Percentiles rank a stretch among this genome's conserved stretches.
Conservation (phyloP, 2,797 vertebrate genomes). For the Cyprinella venusta region DNA sequence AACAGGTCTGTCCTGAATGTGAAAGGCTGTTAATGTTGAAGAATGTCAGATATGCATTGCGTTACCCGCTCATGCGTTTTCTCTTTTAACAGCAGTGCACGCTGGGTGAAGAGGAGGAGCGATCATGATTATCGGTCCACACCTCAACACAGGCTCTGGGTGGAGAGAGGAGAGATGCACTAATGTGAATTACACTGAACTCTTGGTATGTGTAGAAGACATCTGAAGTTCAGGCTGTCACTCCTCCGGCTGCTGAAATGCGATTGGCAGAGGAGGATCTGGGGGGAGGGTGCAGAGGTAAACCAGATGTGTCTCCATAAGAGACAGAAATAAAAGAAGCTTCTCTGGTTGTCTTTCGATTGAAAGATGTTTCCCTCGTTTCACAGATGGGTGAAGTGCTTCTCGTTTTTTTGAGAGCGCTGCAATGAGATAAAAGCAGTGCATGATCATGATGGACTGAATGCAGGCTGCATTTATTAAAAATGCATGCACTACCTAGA, state of each 20-base stretch:
- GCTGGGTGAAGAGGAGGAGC: conserved; percentile 75
- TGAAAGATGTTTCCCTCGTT: conserved; percentile 6
- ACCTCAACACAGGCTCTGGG: conserved; percentile 60
- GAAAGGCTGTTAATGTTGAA: conserved; percentile 36
- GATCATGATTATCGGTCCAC: conserved; percentile 72
- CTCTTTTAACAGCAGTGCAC: conserved; percentile 55
- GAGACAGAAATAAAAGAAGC: conserved; percentile 39
- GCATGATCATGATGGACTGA: conserved; percentile 36
- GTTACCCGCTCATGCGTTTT: conserved; percentile 54
- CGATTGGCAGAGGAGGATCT: conserved; percentile 70
- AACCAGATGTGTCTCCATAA: conserved; percentile 75
- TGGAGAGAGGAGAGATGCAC: conserved; percentile 63
- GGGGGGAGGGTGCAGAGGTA: conserved; percentile 70
- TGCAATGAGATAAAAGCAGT: background rate
- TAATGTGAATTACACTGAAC: conserved; percentile 71
- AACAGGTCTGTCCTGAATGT: background rate
- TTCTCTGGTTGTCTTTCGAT: background rate
- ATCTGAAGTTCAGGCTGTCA: conserved; percentile 76
- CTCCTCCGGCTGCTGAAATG: conserved; percentile 71
- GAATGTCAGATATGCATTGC: conserved; percentile 57
- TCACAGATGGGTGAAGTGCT: conserved; percentile 26
- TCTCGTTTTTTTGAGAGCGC: background rate
- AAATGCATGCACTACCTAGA: conserved; percentile 10
- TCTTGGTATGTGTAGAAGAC: conserved; percentile 74
- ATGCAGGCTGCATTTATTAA: conserved; percentile 7